Evolutionary conservation across 2,888 invertebrate genomes (phyloP).

Genomic region (Drosophila setosimentum): DNA sequence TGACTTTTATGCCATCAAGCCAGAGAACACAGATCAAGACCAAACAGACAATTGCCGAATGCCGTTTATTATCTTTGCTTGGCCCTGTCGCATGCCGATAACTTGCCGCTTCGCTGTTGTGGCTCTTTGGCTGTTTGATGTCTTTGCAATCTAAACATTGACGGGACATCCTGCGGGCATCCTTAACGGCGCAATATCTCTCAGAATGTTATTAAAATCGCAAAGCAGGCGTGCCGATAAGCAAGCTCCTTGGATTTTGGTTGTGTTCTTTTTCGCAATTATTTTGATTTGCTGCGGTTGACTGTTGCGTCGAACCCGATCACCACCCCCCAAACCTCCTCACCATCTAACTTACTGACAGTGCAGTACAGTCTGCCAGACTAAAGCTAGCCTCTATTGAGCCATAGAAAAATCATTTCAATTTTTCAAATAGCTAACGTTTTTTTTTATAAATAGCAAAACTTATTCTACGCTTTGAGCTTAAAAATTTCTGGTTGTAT

Average conservation of each 20-base stretch:
- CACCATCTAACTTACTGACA: neutral
- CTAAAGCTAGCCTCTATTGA: neutral
- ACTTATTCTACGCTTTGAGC: neutral
- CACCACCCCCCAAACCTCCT: neutral
- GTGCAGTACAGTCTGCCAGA: constrained; percentile 7
- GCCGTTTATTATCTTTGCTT: constrained; percentile 65
- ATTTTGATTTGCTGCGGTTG: constrained; percentile 61
- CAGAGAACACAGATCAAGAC: constrained; percentile 1
- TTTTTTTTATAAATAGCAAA: neutral
- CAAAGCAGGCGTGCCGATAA: constrained; percentile 66
- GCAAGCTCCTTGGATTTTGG: constrained; percentile 24
- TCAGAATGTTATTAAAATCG: constrained; percentile 74
- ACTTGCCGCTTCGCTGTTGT: constrained; percentile 53
- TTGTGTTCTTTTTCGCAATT: constrained; percentile 48
- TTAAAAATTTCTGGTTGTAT: too few species aligned
- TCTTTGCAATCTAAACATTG: constrained; percentile 61
- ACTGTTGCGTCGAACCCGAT: constrained; percentile 19
- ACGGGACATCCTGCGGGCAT: constrained; percentile 44
- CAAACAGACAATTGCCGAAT: constrained; percentile 71
- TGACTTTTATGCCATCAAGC: constrained; percentile 58
- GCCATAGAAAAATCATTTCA: neutral
- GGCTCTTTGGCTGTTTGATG: constrained; percentile 52
- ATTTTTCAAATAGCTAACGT: neutral
- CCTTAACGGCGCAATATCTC: constrained; percentile 67
- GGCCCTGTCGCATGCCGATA: constrained; percentile 54